phyloP scores from a whole-genome alignment of 2,888 invertebrate species.

The Galerucella pusilla region DNA sequence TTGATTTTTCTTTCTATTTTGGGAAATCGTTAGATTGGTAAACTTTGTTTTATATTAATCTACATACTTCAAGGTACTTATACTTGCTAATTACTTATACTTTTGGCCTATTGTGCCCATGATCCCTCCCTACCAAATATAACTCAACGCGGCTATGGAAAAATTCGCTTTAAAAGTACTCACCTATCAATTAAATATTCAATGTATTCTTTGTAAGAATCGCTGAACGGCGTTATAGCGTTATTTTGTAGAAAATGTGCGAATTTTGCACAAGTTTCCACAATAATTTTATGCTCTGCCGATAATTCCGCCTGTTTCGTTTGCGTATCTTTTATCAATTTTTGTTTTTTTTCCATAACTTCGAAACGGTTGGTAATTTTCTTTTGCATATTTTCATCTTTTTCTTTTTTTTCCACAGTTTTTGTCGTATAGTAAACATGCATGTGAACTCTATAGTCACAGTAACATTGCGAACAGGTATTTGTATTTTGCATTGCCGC shows the following conservation, averaged over 20 bases:
- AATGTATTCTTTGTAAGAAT: slow-evolving; percentile 58
- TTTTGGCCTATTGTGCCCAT: no score
- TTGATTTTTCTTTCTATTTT: no score
- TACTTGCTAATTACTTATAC: no score
- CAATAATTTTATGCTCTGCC: slow-evolving; percentile 53
- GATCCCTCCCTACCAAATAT: no score
- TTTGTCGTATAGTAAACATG: slow-evolving; percentile 60
- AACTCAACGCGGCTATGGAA: not conserved
- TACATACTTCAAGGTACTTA: no score
- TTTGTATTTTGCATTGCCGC: slow-evolving; percentile 52
- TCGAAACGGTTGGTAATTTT: slow-evolving; percentile 52
- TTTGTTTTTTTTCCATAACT: slow-evolving; percentile 45
- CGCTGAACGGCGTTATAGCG: slow-evolving; percentile 58
- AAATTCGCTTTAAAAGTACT: slow-evolving; percentile 25
- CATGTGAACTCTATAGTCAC: slow-evolving; percentile 58
- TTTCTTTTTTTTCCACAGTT: slow-evolving; percentile 51
- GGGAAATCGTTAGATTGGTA: no score
- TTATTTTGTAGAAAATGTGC: slow-evolving; percentile 59
- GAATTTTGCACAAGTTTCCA: slow-evolving; percentile 56
- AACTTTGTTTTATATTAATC: no score
- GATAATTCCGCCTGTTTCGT: slow-evolving; percentile 49
- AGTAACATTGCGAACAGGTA: slow-evolving; percentile 54
- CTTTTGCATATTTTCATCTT: slow-evolving; percentile 51
- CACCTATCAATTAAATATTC: slow-evolving; percentile 57
- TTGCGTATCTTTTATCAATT: slow-evolving; percentile 50